Conservation (phyloP, 2,888 invertebrate genomes). For the Tigriopus californicus region DNA sequence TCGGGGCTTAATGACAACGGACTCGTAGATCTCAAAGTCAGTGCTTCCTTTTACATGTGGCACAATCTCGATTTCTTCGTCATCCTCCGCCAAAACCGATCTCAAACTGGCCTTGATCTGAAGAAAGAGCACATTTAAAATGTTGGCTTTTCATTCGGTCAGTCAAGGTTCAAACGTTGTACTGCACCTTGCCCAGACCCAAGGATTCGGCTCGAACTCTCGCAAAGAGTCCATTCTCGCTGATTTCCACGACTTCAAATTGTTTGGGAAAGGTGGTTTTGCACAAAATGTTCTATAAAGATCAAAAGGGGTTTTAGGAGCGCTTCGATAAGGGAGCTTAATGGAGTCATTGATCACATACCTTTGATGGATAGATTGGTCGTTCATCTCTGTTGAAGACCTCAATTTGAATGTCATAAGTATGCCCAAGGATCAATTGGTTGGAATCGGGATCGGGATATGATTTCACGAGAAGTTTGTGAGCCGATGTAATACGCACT, state of each 20-base stretch:
- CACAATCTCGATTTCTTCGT: conserved; percentile 3
- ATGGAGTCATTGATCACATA: background rate
- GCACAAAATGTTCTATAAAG: conserved; percentile 10
- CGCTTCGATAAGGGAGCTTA: background rate
- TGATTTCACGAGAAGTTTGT: background rate
- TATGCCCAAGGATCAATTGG: background rate
- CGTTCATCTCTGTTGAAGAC: background rate
- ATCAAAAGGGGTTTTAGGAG: background rate
- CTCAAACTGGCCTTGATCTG: conserved; percentile 4
- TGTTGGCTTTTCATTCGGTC: background rate
- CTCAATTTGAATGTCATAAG: background rate
- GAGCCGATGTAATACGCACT: background rate
- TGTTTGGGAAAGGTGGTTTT: conserved; percentile 1
- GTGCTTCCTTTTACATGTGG: conserved; percentile 1
- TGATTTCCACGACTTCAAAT: background rate
- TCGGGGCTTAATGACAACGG: background rate
- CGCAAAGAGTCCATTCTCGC: background rate
- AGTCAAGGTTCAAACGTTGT: background rate
- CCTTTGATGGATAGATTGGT: conserved; percentile 9
- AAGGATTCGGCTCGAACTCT: background rate
- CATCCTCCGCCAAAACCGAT: conserved; percentile 1
- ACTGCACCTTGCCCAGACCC: conserved; percentile 4
- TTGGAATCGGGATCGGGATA: background rate
- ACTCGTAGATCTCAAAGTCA: conserved; percentile 1
- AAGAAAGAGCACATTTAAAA: background rate